Evolutionary conservation across 1,140 invertebrate species (phyloP).

Genomic region (Drosophila jambulina): DNA sequence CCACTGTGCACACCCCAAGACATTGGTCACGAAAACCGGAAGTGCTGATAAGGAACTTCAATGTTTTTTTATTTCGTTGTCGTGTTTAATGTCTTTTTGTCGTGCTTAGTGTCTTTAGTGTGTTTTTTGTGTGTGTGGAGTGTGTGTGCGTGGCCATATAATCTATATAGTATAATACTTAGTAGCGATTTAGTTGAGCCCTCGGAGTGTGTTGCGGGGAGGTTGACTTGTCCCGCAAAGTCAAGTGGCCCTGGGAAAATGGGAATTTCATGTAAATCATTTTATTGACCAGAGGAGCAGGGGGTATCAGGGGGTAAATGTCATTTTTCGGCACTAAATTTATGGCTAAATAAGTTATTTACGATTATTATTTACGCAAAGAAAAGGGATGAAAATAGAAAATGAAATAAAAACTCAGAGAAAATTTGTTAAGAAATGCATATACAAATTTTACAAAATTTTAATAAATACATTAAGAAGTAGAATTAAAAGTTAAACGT

Average conservation of each 20-base stretch:
- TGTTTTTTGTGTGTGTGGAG: constrained; percentile 25
- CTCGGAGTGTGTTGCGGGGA: neutral
- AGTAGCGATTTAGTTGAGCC: constrained; percentile 56
- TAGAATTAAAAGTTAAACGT: no score
- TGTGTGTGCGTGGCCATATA: constrained; percentile 65
- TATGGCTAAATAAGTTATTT: constrained; percentile 5
- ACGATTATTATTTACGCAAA: constrained; percentile 3
- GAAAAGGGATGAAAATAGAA: neutral
- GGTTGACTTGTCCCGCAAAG: constrained; percentile 1
- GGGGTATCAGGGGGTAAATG: neutral
- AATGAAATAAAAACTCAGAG: no score
- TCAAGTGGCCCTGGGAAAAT: constrained; percentile 59
- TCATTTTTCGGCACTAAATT: constrained; percentile 13
- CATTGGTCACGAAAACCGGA: constrained; percentile 85
- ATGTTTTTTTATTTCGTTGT: constrained; percentile 84
- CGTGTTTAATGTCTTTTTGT: constrained; percentile 85
- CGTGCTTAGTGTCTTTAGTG: constrained; percentile 84
- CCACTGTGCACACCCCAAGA: constrained; percentile 55
- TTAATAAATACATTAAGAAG: no score
- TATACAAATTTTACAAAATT: no score
- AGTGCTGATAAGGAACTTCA: constrained; percentile 84
- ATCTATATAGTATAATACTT: constrained; percentile 79
- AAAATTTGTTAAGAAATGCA: neutral
- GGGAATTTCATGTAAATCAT: constrained; percentile 47
- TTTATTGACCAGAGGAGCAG: constrained; percentile 3